phyloP scores from a whole-genome alignment of 1,140 invertebrate genomes.

The Drosophila carrolli region DNA sequence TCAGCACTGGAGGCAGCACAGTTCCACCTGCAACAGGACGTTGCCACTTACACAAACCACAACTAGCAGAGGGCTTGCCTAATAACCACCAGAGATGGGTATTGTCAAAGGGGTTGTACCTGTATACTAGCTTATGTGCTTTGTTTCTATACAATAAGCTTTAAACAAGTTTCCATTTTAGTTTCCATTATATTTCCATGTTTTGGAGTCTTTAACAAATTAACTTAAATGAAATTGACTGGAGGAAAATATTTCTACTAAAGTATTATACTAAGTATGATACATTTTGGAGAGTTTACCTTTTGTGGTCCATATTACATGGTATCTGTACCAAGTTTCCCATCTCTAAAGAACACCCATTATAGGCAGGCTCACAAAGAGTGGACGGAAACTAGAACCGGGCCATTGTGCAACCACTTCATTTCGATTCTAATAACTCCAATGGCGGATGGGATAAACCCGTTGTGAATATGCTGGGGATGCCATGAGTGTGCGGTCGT shows the following conservation, averaged over 20 bases:
- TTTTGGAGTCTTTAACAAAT: too few relatives aligned
- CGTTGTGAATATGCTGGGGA: slow-evolving; percentile 53
- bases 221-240: too few relatives aligned
- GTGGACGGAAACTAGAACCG: slow-evolving; percentile 8
- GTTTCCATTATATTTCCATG: too few relatives aligned
- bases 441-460: slow-evolving; percentile 70
- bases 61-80: slow-evolving; percentile 30
- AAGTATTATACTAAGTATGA: too few relatives aligned
- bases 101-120: neutral
- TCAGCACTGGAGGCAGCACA: slow-evolving; percentile 19
- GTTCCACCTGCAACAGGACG: slow-evolving; percentile 67
- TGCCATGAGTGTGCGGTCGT: slow-evolving; percentile 13
- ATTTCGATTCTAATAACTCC: slow-evolving; percentile 82
- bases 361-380: slow-evolving; percentile 2
- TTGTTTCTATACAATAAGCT: too few relatives aligned
- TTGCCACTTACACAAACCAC: slow-evolving; percentile 69
- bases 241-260: too few relatives aligned
- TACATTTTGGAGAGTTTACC: too few relatives aligned
- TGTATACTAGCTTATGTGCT: too few relatives aligned
- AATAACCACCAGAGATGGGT: slow-evolving; percentile 19
- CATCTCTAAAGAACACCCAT: slow-evolving; percentile 16
- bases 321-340: neutral
- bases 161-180: too few relatives aligned
- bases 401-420: slow-evolving; percentile 47
- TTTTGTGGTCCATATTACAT: too few relatives aligned